Base-by-base conservation (phyloP, 2,888 invertebrate genomes). In the Halocaridina rubra region DNA sequence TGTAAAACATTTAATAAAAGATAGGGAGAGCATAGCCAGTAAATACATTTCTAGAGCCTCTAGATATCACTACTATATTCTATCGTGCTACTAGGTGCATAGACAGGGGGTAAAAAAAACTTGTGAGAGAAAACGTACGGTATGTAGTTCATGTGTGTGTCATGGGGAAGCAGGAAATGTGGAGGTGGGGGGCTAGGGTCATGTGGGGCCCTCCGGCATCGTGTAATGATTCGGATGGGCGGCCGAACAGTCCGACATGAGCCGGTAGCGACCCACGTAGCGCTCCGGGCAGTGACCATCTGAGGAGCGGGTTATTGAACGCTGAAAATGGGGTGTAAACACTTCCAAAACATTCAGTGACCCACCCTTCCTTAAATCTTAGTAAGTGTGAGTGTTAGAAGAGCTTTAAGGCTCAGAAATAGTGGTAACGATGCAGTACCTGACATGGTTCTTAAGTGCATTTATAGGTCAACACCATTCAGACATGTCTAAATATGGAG, bases 281-380 rank as follows among this genome's bases (percentile, higher is more conserved):
- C 87, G 81, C 85, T 87, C 87, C 19, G 87, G 87, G 74, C 87
- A 87, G 77, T 85, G 85, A 72, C 80, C 82, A 85, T 87, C 87
- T 87, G 81, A 39, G 29, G 39, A 74, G 46, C n/a, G 75, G 81
- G 78, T 71, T 30, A 71, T 72, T 80, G 59, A 13, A 71, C 32
- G 59, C 59, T 71, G 53, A 71, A 57, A 59, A 53, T 27, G 19
- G 8, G n/a, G n/a, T n/a, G 24, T 10, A 53, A 39, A 71, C 72
- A 69, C 33, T 29, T 59, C 77, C 29, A 30, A 22, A 67, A 69
- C 24, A 29, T 39, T 46, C n/a, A 69, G 69, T 79, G 53, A 67
- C 32, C 27, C 29, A 53, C 46, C 69, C 57, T 39, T 46, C 69
- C 33, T 78, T 79, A 53, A 46, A 19, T 46, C 29, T 33, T 64